Evolutionary conservation across 2,113 vertebrate genomes (phyloP).

Genomic region (Hyperopisus bebe): DNA sequence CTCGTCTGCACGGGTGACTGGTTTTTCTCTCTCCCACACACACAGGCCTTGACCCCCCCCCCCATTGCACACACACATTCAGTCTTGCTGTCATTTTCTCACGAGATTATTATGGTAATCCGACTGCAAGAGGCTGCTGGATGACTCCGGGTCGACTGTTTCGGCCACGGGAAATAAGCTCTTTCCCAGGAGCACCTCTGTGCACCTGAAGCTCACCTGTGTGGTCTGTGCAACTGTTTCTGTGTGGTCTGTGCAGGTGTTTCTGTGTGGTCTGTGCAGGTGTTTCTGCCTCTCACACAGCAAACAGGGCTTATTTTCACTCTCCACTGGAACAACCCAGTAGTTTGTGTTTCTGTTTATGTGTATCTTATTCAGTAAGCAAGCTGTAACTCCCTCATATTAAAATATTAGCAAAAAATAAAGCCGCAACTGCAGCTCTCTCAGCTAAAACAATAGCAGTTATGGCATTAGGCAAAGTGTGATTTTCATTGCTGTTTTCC

Average conservation of each 20-base stretch:
- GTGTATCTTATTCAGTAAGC: not conserved
- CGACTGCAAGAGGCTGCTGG: not conserved
- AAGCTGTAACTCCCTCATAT: not conserved
- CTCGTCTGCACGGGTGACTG: slow-evolving; percentile 3
- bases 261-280: not conserved
- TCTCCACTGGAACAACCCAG: not conserved
- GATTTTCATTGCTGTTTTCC: not conserved
- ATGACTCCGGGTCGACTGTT: not conserved
- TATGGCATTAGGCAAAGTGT: not conserved
- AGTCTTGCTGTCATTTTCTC: slow-evolving; percentile 15
- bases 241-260: not conserved
- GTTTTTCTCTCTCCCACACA: slow-evolving; percentile 17
- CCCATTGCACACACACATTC: not conserved
- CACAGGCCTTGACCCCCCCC: slow-evolving; percentile 8
- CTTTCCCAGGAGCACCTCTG: not conserved
- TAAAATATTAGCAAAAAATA: not conserved
- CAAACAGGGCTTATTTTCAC: not conserved
- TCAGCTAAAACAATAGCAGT: not conserved
- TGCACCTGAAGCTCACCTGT: not conserved
- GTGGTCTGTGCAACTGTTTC: not conserved
- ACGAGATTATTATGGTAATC: slow-evolving; percentile 19
- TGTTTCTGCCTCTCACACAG: not conserved
- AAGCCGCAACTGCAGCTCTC: not conserved
- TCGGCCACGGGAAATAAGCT: not conserved
- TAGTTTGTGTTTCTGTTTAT: not conserved